These are phyloP conservation scores for Syrphus vitripennis DNA, from an alignment of 2,888 invertebrate species.

Conservation along the genomic window DNA sequence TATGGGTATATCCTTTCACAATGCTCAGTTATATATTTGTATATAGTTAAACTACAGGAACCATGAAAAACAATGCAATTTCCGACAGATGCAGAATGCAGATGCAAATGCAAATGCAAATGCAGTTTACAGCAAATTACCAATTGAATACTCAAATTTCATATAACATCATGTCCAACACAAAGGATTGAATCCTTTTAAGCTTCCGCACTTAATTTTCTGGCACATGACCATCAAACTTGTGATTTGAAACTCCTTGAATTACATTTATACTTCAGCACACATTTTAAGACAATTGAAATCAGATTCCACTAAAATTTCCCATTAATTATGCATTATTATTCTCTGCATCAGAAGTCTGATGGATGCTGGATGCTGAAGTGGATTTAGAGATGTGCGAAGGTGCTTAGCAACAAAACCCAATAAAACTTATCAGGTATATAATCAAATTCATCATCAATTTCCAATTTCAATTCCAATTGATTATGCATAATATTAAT, in stretches of 20 bases:
- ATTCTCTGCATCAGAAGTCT: conserved; percentile 29
- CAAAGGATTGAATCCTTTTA: conserved; percentile 41
- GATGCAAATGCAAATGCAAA: no score
- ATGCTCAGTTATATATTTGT: neutral
- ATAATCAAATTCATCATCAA: conserved; percentile 64
- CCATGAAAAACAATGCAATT: neutral
- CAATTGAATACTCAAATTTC: conserved; percentile 21
- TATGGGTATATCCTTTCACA: no score
- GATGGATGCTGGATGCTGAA: no score
- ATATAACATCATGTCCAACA: conserved; percentile 5
- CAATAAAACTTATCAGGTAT: conserved; percentile 57
- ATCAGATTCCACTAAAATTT: conserved; percentile 48
- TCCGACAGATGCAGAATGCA: neutral
- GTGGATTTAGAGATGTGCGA: neutral
- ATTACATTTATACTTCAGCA: neutral
- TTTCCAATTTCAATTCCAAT: conserved; percentile 30
- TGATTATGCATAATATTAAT: conserved; percentile 39
- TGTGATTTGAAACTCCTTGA: neutral
- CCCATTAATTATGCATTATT: conserved; percentile 60
- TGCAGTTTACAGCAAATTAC: neutral
- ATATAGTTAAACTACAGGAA: neutral
- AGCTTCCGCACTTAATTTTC: conserved; percentile 47
- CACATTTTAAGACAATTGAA: conserved; percentile 37
- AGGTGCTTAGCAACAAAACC: conserved; percentile 42
- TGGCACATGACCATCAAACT: neutral